Conservation (phyloP, 2,888 invertebrate species). For the Philereme vetulata region DNA sequence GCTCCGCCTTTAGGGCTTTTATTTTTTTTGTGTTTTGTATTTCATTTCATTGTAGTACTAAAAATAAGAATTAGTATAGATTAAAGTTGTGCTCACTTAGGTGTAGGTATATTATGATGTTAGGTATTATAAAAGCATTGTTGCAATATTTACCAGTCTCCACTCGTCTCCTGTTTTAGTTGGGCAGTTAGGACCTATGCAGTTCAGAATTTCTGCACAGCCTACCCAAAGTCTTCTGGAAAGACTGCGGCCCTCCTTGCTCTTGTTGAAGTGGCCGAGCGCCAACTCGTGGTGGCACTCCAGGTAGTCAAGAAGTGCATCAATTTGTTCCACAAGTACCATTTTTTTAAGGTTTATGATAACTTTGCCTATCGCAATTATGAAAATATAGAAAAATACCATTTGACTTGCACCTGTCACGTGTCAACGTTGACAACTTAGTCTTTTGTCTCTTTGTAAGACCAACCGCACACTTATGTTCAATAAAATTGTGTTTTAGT, state of each 20-base stretch:
- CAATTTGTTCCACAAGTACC: background rate
- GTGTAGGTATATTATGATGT: background rate
- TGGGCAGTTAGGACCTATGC: background rate
- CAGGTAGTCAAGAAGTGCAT: constrained; percentile 1
- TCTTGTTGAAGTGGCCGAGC: constrained; percentile 21
- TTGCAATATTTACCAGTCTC: background rate
- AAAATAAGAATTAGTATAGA: constrained; percentile 1
- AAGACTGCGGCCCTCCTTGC: constrained; percentile 4
- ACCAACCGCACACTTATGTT: no score
- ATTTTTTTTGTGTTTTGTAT: background rate
- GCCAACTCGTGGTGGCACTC: constrained; percentile 1
- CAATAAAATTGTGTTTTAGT: no score
- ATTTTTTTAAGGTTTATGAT: no score
- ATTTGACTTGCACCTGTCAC: no score
- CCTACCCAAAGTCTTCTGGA: background rate
- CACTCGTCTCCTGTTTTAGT: background rate
- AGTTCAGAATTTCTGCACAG: background rate
- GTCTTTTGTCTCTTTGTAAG: no score
- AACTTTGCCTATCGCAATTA: no score
- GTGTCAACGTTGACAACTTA: no score
- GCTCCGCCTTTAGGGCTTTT: constrained; percentile 1
- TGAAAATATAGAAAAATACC: no score
- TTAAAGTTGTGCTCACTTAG: no score
- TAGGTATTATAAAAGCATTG: no score
- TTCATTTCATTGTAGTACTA: constrained; percentile 6